Conservation (phyloP, 2,113 vertebrate species). For the Sclerurus mexicanus region DNA sequence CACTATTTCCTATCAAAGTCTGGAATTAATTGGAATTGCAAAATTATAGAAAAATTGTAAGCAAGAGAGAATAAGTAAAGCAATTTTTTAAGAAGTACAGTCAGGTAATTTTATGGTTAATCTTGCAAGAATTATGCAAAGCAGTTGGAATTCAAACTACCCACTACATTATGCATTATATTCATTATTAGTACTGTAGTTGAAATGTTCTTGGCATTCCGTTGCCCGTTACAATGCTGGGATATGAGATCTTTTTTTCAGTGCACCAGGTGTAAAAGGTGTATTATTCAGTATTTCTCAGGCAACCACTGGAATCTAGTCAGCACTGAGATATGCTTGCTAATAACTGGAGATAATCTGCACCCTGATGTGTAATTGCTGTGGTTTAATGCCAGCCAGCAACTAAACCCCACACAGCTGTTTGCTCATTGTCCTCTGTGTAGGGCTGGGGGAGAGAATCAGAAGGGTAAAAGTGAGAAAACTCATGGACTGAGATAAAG, state of each 20-base stretch:
- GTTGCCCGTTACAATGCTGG: not conserved
- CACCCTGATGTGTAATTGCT: not conserved
- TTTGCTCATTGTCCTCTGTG: accelerated
- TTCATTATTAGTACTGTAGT: not conserved
- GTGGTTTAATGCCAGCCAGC: not conserved
- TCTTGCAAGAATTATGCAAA: not conserved
- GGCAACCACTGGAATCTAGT: not conserved
- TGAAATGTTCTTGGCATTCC: not conserved
- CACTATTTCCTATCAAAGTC: not conserved
- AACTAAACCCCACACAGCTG: accelerated
- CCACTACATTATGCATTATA: not conserved
- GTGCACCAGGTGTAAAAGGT: not conserved
- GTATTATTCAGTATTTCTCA: not conserved
- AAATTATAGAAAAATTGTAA: not conserved
- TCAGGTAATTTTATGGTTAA: not conserved
- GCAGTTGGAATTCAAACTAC: not conserved
- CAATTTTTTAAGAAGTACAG: not conserved
- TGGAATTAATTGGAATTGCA: not conserved
- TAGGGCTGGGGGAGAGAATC: not conserved
- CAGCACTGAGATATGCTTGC: not conserved
- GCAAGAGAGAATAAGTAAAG: not conserved
- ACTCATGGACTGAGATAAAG: too few species aligned
- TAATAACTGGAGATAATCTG: not conserved
- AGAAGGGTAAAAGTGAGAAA: not conserved
- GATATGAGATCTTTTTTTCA: not conserved